These are phyloP conservation scores for Callipepla squamata DNA, from an alignment of 2,113 vertebrate species.

Conservation along the genomic window DNA sequence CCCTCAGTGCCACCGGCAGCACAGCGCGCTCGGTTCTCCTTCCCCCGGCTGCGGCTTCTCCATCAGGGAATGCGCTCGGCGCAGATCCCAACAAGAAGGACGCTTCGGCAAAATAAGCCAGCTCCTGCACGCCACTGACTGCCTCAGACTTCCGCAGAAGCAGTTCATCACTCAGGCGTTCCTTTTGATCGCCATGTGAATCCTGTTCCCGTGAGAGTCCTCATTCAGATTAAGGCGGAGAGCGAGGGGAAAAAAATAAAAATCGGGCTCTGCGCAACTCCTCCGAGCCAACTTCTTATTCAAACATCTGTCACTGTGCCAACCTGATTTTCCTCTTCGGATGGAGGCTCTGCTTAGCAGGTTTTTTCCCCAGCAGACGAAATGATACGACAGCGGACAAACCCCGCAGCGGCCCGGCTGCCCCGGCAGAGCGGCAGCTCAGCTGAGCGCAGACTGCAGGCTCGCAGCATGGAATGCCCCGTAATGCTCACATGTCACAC, in stretches of 20 bases:
- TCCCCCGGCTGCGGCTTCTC: slow-evolving; percentile 63
- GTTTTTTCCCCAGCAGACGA: neutral
- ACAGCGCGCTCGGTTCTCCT: slow-evolving; percentile 45
- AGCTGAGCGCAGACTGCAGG: slow-evolving; percentile 76
- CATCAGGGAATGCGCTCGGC: slow-evolving; percentile 58
- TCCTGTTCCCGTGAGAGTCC: slow-evolving; percentile 75
- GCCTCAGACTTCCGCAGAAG: slow-evolving; percentile 62
- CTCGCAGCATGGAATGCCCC: slow-evolving; percentile 75
- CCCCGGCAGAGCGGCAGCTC: slow-evolving; percentile 43
- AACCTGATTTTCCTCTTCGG: slow-evolving; percentile 69
- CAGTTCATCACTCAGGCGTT: slow-evolving; percentile 74
- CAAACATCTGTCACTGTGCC: slow-evolving; percentile 71
- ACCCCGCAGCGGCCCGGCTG: neutral
- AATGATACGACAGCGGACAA: slow-evolving; percentile 38
- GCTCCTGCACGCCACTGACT: slow-evolving; percentile 60
- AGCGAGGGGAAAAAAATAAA: neutral
- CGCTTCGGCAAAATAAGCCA: slow-evolving; percentile 60
- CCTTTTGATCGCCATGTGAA: slow-evolving; percentile 75
- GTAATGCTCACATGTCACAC: slow-evolving; percentile 83
- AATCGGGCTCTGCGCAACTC: slow-evolving; percentile 71
- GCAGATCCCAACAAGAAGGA: slow-evolving; percentile 54
- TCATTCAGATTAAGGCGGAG: slow-evolving; percentile 67
- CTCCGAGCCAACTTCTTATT: slow-evolving; percentile 79
- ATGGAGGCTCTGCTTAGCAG: slow-evolving; percentile 51
- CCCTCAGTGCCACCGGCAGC: slow-evolving; percentile 56